These are phyloP conservation scores for Pteronura brasiliensis DNA, from an alignment of 2,113 vertebrate species.

Conservation along the genomic window DNA sequence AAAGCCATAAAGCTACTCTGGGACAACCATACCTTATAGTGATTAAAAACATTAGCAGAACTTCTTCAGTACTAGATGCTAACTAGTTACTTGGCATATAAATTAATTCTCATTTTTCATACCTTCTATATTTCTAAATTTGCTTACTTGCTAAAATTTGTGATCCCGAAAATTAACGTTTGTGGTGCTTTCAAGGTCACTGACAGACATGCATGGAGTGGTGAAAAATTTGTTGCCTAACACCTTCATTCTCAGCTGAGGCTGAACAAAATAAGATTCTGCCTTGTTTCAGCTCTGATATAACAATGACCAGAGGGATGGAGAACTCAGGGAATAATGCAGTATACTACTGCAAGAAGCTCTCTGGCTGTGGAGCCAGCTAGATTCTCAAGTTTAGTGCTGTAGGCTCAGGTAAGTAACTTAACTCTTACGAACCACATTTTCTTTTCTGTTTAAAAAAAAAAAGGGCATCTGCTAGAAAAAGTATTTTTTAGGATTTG, in stretches of 20 bases:
- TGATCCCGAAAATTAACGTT: neutral
- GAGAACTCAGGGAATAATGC: neutral
- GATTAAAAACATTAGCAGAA: conserved; percentile 9
- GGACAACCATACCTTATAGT: neutral
- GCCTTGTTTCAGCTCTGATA: neutral
- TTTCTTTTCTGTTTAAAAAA: neutral
- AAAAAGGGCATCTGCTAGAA: neutral
- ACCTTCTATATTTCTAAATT: neutral
- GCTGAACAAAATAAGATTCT: neutral
- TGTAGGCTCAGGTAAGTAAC: neutral
- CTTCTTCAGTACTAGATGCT: neutral
- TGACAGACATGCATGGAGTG: neutral
- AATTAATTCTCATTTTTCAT: conserved; percentile 3
- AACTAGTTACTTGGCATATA: neutral
- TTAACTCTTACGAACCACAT: neutral
- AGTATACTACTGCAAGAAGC: neutral
- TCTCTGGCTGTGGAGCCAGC: neutral
- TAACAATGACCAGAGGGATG: neutral
- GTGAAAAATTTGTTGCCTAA: neutral
- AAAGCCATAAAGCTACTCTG: neutral
- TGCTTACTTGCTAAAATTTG: neutral
- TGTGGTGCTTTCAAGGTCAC: neutral
- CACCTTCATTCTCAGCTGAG: neutral
- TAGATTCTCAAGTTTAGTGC: neutral
- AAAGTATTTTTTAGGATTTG: neutral